Evolutionary conservation across 2,797 vertebrate genomes (phyloP).

Genomic region (Galago senegalensis): DNA sequence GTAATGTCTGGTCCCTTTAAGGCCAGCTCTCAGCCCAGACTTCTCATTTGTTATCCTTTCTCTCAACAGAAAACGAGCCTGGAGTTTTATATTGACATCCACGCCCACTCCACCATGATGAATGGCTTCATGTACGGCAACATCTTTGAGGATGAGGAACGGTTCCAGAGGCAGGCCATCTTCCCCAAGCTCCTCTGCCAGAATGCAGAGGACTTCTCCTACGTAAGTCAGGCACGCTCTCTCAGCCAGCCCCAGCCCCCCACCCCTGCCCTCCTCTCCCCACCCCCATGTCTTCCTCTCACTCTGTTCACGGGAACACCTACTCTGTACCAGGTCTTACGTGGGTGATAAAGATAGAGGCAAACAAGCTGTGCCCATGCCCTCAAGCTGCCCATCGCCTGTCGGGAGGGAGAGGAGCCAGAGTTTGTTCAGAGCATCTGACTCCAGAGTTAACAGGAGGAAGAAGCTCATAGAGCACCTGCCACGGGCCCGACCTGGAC

Average conservation of each 20-base stretch:
- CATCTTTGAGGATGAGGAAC: constrained; percentile 97
- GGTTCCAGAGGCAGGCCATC: constrained; percentile 96
- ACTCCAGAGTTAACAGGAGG: neutral
- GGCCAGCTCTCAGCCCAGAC: neutral
- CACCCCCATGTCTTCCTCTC: neutral
- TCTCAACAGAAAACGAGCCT: constrained; percentile 94
- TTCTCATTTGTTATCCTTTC: constrained; percentile 64
- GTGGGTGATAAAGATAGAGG: neutral
- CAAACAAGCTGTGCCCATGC: neutral
- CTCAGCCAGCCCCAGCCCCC: neutral
- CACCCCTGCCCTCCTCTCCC: neutral
- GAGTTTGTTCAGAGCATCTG: neutral
- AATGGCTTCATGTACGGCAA: constrained; percentile 99
- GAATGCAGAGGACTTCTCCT: constrained; percentile 98
- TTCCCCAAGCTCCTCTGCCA: constrained; percentile 97
- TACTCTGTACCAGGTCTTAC: neutral
- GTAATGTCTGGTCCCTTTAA: neutral
- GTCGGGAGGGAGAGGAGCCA: neutral
- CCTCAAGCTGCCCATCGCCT: too few species aligned
- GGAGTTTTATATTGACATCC: constrained; percentile 99
- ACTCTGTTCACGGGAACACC: neutral
- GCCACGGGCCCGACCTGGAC: neutral
- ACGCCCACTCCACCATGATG: constrained; percentile 99
- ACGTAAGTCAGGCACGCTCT: constrained; percentile 91
- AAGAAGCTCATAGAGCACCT: neutral